Evolutionary conservation across 1,140 invertebrate species (phyloP), one percentile per base, ranked within the genome.

Genomic region (Oppia nitens): DNA sequence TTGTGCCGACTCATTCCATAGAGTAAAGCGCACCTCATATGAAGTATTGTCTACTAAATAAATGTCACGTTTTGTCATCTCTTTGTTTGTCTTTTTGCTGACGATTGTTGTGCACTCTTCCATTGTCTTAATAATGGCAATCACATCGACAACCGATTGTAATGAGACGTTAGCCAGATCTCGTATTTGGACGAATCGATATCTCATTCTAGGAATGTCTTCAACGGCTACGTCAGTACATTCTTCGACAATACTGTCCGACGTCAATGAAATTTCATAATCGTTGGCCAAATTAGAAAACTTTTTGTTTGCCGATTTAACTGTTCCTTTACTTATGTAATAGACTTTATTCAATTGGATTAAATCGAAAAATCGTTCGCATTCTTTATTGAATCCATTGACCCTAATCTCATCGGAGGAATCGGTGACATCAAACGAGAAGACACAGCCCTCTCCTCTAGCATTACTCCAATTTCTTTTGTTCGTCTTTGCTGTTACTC

Each of bases 381-480:
- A 85, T 64, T 83, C 76, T 60, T 88, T 84, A 67, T 82, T 89
- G 68, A 98, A 99, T 4, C 81, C 92, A 1, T 92, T 95, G n/a
- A 85, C 85, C 58, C 87, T 75, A 58, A 98, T 97, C 73, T 96
- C 91, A 11, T 92, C 92, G 65, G 80, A 86, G 64, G 93, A 86
- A 75, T 99, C 95, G 53, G 88, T 73, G 0, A 98, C 71, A 72
- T 91, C 88, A 71, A 97, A 82, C 64, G 80, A 87, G 68, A 98
- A 98, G 0, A 98, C 74, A 69, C 89, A 90, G 1, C 93, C 94
- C 21, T 23, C 21, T 26, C 83, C 95, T 70, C 87, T 86, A 59
- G 98, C 92, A 1, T 59, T 53, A 32, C 26, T 58, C 87, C 81
- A 90, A 89, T 97, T 68, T 83, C 88, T 63, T 20, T 14, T 23